Conservation (phyloP, 2,797 vertebrate species). For the Pelochelys cantorii region DNA sequence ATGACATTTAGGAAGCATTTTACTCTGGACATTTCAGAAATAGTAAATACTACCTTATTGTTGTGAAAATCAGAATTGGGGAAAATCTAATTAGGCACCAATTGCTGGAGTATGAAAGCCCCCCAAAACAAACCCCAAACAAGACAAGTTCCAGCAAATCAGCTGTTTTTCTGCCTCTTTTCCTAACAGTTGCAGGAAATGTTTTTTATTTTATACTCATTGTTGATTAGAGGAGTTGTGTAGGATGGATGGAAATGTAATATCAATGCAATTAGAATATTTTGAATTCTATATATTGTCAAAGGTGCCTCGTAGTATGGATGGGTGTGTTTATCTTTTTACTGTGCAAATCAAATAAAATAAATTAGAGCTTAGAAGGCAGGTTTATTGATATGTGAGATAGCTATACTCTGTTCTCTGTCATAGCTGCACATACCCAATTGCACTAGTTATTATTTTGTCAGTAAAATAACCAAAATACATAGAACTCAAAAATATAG, state of each 20-base stretch:
- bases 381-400: neutral
- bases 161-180: neutral
- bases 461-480: neutral
- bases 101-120: neutral
- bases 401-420: neutral
- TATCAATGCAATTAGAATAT: neutral
- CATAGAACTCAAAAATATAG: neutral
- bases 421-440: neutral
- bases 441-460: slow-evolving; percentile 24
- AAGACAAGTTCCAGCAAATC: neutral
- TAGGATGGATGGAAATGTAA: neutral
- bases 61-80: neutral
- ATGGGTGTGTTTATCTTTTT: neutral
- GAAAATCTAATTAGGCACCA: neutral
- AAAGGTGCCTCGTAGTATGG: neutral
- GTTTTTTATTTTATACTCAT: neutral
- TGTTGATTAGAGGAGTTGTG: fast-evolving
- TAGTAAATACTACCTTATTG: neutral
- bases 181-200: neutral
- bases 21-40: neutral
- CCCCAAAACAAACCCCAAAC: neutral
- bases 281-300: neutral
- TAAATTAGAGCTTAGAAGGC: neutral
- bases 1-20: neutral
- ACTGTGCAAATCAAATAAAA: neutral